Evolutionary conservation across 2,888 invertebrate genomes (phyloP).

Genomic region (Ennomos fuscantarius): DNA sequence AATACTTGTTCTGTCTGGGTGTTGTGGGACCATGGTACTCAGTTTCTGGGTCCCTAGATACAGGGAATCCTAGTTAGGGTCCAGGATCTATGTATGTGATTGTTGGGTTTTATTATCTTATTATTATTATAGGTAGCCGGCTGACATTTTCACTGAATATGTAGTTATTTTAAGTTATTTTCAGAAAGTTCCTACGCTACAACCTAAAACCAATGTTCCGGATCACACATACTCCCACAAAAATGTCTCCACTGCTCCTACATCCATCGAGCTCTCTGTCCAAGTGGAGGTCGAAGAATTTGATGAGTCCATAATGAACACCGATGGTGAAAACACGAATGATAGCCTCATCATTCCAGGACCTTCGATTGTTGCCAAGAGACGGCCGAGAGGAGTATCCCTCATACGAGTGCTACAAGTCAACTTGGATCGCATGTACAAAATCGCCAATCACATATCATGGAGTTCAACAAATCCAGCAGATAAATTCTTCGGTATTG

Average conservation of each 20-base stretch:
- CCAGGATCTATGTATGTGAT: too few species aligned
- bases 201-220: background rate
- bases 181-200: background rate
- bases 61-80: too few species aligned
- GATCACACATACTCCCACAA: slow-evolving; percentile 13
- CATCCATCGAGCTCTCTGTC: slow-evolving; percentile 23
- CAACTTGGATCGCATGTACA: slow-evolving; percentile 24
- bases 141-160: too few species aligned
- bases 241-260: background rate
- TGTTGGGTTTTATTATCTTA: too few species aligned
- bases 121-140: too few species aligned
- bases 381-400: too few species aligned
- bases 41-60: too few species aligned
- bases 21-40: too few species aligned
- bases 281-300: slow-evolving; percentile 43
- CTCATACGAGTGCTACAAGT: slow-evolving; percentile 10
- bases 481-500: slow-evolving; percentile 44
- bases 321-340: background rate
- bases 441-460: slow-evolving; percentile 29
- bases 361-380: too few species aligned
- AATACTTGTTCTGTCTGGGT: too few species aligned
- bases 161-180: too few species aligned
- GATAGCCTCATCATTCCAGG: background rate
- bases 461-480: slow-evolving; percentile 29
- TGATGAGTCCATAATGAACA: slow-evolving; percentile 17